These are phyloP conservation scores for Spermophilus dauricus DNA, from an alignment of 2,113 vertebrate species.

Conservation along the genomic window DNA sequence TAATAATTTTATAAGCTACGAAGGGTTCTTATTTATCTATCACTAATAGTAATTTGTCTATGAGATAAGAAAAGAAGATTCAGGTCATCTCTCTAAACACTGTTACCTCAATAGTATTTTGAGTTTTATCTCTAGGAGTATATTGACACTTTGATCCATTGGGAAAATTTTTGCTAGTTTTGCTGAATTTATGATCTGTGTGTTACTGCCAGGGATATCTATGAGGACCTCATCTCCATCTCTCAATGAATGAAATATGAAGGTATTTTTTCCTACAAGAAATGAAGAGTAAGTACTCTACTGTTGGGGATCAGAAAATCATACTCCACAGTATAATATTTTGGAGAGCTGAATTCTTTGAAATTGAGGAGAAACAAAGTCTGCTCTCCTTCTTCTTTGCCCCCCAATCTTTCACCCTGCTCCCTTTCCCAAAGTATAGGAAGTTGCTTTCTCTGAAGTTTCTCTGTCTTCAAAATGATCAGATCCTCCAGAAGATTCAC, in stretches of 20 bases:
- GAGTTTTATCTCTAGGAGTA: background rate
- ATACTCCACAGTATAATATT: background rate
- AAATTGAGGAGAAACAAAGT: background rate
- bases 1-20: background rate
- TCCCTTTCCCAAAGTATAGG: background rate
- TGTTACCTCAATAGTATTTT: background rate
- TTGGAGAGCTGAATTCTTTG: background rate
- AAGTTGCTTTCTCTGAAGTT: background rate
- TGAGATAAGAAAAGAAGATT: background rate
- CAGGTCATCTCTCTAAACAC: background rate
- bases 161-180: background rate
- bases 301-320: background rate
- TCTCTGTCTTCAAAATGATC: background rate
- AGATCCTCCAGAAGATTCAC: background rate
- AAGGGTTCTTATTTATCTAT: background rate
- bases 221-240: background rate
- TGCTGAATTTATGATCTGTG: background rate
- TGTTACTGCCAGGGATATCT: background rate
- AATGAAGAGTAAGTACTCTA: background rate
- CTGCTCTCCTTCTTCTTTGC: accelerated
- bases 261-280: background rate
- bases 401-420: accelerated
- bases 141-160: background rate
- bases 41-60: background rate
- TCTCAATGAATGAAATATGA: background rate